Evolutionary conservation across 2,888 invertebrate species (phyloP), one percentile per base, ranked within the genome.

Genomic region (Volucella inanis): DNA sequence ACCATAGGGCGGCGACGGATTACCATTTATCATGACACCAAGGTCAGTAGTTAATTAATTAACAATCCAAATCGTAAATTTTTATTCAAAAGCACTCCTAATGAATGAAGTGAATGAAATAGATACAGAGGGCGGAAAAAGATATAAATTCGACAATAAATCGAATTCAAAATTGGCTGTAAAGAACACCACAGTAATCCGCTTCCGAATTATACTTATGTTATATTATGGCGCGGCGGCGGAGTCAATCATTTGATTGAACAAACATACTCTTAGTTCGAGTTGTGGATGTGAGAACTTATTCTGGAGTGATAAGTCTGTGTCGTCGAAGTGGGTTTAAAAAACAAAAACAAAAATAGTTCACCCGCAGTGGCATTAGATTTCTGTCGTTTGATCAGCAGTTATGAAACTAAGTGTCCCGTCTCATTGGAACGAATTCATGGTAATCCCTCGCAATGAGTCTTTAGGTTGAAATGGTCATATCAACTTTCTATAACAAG

Each of bases 211-310:
- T 61, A 61, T 47, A 45, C 61, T 22, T 47, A 38, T 49, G 10
- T 38, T 8, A 38, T 49, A n/a, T 38, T 8, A n/a, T 8, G 38
- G 18, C 12, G 39, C 18, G 70, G 55, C 64, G 74, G 78, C 78
- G 49, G 62, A 62, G 78, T 78, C 78, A 78, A 78, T 78, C 78
- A 78, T 70, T 78, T 78, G 78, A 78, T 78, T 78, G 78, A 70
- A 71, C 78, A 78, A 78, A 71, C 78, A 71, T 41, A 31, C 31
- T 31, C 31, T 6, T 31, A 78, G 43, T 41, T 55, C n/a, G 55
- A 78, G 55, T 49, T 70, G 71, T 78, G 70, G 64, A 70, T 70
- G 78, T 78, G 78, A 78, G 78, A 78, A 78, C 78, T 64, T 54
- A 75, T 67, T 75, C 50, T 18, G 43, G 54, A 67, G 61, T 77